A percentile compares a stretch with the other conserved stretches of the same genome.
Conservation (phyloP, 2,113 vertebrate species). For the Zosterops japonicus region DNA sequence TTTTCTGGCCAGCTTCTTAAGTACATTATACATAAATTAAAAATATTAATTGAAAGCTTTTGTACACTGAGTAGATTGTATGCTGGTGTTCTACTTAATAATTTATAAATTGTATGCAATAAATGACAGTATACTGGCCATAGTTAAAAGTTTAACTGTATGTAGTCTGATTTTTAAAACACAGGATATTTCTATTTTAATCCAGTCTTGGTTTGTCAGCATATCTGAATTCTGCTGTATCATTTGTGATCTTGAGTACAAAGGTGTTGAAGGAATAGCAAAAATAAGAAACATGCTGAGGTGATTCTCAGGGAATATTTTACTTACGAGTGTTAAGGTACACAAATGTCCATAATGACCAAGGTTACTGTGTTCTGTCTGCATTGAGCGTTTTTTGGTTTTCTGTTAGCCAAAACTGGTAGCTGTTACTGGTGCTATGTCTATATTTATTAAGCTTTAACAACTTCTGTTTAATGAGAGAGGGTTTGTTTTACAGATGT, state of each 20-base stretch:
- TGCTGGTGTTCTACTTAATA: not conserved
- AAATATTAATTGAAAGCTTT: not conserved
- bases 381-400: not conserved
- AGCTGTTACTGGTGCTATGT: not conserved
- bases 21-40: not conserved
- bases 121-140: not conserved
- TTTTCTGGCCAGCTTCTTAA: not conserved
- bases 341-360: not conserved
- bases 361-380: not conserved
- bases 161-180: not conserved
- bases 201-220: not conserved
- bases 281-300: not conserved
- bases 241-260: not conserved
- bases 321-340: not conserved
- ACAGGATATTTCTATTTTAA: not conserved
- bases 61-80: not conserved
- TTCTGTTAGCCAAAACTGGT: not conserved
- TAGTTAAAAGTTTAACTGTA: not conserved
- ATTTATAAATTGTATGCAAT: not conserved
- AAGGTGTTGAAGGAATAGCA: not conserved
- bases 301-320: not conserved
- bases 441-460: not conserved
- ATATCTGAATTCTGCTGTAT: not conserved
- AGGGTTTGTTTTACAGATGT: not conserved
- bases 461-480: not conserved